Evolutionary conservation across 2,797 vertebrate species (phyloP), one percentile per base, ranked within the genome.

Genomic region (Aplochiton taeniatus): DNA sequence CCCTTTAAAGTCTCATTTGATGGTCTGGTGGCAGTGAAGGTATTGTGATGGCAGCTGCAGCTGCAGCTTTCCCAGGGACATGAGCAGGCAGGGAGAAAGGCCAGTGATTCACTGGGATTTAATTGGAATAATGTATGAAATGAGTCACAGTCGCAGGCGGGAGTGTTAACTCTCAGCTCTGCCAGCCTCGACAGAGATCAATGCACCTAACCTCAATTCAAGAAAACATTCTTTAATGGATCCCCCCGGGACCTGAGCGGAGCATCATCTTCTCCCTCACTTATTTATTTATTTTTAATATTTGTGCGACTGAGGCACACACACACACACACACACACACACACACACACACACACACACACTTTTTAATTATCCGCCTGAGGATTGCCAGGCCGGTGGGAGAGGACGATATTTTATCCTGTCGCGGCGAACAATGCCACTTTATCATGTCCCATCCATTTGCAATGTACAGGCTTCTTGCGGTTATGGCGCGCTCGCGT

Each of bases 191-290:
- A 90, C 91, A 91, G 89, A 93, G 93, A 94, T 94, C 92, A 92
- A 93, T 93, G 91, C 90, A 87, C 90, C 89, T 92, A 91, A 93
- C 93, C 92, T 91, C 91, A 88, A 90, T 91, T 91, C 90, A 90
- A 90, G 89, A 91, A 92, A 92, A 92, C 91, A 92, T 92, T 89
- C 88, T 91, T 90, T 93, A 93, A 94, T 92, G 90, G 90, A 90
- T 90, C 85, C 92, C 89, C 90, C 45, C 57, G 85, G 90, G 92
- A 90, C 79, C 74, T 17, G 63, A 46, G 57, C 71, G 68, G 77
- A 86, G 88, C 81, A 71, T 90, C 85, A 80, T 85, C 75, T 31
- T 31, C 31, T 31, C 72, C 73, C 80, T 81, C 54, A 58, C 63
- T 88, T 90, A 87, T 92, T 82, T 85, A 72, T 83, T 91, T 93